Conservation (phyloP, 2,888 invertebrate species). For the Athalia cordata region DNA sequence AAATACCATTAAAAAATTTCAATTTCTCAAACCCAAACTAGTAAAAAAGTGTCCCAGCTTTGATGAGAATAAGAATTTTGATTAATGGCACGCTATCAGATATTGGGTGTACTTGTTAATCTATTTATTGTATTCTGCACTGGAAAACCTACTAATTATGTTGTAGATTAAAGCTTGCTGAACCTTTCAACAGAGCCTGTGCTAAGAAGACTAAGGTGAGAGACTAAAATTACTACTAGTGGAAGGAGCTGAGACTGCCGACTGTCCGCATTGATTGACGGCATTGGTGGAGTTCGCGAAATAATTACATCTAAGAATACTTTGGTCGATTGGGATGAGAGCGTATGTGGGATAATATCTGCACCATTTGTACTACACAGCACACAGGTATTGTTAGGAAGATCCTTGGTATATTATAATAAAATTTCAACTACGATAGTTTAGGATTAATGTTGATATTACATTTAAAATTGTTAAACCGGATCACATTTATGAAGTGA, state of each 20-base stretch:
- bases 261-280: conserved; percentile 39
- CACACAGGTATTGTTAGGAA: conserved; percentile 1
- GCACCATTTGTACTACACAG: background rate
- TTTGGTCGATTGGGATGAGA: conserved; percentile 10
- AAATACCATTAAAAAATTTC: background rate
- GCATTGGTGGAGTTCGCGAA: conserved; percentile 38
- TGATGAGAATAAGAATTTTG: background rate
- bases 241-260: conserved; percentile 51
- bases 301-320: conserved; percentile 40
- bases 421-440: background rate
- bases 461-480: background rate
- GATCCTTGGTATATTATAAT: conserved; percentile 1
- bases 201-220: conserved; percentile 65
- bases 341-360: background rate
- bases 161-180: conserved; percentile 27
- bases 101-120: background rate
- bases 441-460: background rate
- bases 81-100: background rate
- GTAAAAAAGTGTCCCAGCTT: background rate
- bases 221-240: conserved; percentile 70
- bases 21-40: background rate
- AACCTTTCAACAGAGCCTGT: conserved; percentile 39
- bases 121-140: conserved; percentile 3
- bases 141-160: conserved; percentile 16
- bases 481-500: background rate